These are phyloP conservation scores for Galerucella calmariensis DNA, from an alignment of 2,888 invertebrate species.

Conservation along the genomic window DNA sequence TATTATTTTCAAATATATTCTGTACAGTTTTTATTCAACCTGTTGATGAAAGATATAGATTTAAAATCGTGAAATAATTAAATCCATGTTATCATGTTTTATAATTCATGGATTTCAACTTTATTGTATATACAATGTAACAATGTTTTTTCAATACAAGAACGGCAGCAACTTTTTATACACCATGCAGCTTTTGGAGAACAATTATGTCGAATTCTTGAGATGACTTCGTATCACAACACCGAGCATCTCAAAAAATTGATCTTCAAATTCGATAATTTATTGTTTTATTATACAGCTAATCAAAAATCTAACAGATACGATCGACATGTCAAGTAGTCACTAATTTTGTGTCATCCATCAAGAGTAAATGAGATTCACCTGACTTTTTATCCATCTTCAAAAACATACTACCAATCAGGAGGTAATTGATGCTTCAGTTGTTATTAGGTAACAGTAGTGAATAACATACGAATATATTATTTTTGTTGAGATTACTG, in stretches of 20 bases:
- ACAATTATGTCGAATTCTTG: slow-evolving; percentile 37
- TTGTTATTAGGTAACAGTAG: neutral
- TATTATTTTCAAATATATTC: too few species aligned
- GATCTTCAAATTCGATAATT: slow-evolving; percentile 43
- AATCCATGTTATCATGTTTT: too few species aligned
- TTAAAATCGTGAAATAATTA: too few species aligned
- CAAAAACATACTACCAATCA: slow-evolving; percentile 34
- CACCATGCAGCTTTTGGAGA: neutral
- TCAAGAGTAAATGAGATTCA: slow-evolving; percentile 47
- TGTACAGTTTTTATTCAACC: too few species aligned
- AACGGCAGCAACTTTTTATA: neutral
- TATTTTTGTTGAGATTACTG: neutral
- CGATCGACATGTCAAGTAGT: slow-evolving; percentile 43
- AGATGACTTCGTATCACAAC: slow-evolving; percentile 36
- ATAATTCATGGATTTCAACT: too few species aligned
- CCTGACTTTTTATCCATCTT: slow-evolving; percentile 41
- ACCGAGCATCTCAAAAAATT: slow-evolving; percentile 25
- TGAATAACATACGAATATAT: neutral
- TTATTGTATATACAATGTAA: too few species aligned
- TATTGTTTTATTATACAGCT: slow-evolving; percentile 48
- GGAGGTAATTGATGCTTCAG: neutral
- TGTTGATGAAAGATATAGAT: too few species aligned
- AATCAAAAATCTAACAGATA: slow-evolving; percentile 50
- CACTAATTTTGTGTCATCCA: slow-evolving; percentile 50
- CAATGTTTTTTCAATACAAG: too few species aligned